A percentile compares a stretch with the other conserved stretches of the same genome.
phyloP scores from a whole-genome alignment of 2,888 invertebrate species.

The Steromphala cineraria region DNA sequence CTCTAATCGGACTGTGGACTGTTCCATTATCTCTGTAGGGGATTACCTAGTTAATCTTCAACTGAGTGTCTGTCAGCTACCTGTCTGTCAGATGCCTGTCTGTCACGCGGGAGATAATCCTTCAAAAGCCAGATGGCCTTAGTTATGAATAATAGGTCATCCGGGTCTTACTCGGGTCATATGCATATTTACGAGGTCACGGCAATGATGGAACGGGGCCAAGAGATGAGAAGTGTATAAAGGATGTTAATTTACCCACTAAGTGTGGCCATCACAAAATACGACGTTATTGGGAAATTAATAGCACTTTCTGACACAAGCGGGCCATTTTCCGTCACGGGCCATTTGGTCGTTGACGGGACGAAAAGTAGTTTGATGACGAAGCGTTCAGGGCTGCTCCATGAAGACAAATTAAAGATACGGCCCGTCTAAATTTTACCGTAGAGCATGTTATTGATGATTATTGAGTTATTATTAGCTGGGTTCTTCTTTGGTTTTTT shows the following conservation, averaged over 20 bases:
- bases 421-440: too few species aligned
- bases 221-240: background rate
- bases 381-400: too few species aligned
- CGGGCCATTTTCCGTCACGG: constrained; percentile 9
- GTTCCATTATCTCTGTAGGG: too few species aligned
- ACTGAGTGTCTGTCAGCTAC: too few species aligned
- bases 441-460: too few species aligned
- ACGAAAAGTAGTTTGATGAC: background rate
- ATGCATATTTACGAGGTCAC: background rate
- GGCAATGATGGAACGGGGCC: background rate
- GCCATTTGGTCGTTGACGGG: background rate
- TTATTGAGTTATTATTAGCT: too few species aligned
- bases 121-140: constrained; percentile 3
- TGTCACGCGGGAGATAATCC: too few species aligned
- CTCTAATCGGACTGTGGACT: too few species aligned
- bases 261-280: constrained; percentile 4
- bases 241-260: constrained; percentile 14
- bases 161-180: background rate
- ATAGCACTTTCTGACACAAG: constrained; percentile 5
- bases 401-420: too few species aligned
- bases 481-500: too few species aligned
- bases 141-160: constrained; percentile 12
- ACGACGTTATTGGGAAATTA: background rate
- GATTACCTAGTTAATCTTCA: too few species aligned
- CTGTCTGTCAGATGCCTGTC: too few species aligned